phyloP scores from a whole-genome alignment of 2,888 invertebrate species.

The Agriopis aurantiaria region DNA sequence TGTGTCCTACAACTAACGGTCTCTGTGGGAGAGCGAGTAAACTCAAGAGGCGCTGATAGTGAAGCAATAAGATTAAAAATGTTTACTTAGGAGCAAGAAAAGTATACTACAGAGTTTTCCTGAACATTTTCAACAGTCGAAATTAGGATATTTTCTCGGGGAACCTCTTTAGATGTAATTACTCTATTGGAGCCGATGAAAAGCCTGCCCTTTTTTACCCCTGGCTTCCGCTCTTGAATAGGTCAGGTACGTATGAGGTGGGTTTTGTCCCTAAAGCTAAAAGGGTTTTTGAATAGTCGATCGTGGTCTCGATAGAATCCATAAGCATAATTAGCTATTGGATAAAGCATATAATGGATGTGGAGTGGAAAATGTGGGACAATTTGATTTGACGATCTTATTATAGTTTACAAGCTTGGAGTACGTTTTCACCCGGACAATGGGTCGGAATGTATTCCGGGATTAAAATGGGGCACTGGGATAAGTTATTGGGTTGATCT shows the following conservation, averaged over 20 bases:
- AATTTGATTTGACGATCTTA: not conserved
- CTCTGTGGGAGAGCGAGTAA: too few species aligned
- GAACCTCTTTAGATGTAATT: conserved; percentile 67
- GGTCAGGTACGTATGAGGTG: conserved; percentile 35
- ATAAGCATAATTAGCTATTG: conserved; percentile 34
- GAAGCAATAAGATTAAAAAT: conserved; percentile 62
- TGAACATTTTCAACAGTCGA: conserved; percentile 59
- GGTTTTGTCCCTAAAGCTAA: conserved; percentile 40
- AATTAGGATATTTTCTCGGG: conserved; percentile 64
- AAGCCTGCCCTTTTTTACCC: conserved; percentile 58
- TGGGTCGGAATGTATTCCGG: not conserved
- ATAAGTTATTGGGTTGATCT: too few species aligned
- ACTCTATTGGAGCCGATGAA: conserved; percentile 68
- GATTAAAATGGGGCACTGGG: too few species aligned
- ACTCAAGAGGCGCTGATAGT: not conserved
- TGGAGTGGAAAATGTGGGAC: conserved; percentile 8
- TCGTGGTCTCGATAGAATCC: conserved; percentile 30
- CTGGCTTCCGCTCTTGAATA: conserved; percentile 47
- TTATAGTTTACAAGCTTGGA: not conserved
- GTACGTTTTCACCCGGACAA: not conserved
- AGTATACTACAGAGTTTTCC: conserved; percentile 44
- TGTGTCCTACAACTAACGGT: too few species aligned
- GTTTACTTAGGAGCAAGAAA: conserved; percentile 62
- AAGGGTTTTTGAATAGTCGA: conserved; percentile 40
- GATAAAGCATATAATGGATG: conserved; percentile 14